These are phyloP conservation scores for Passer montanus DNA, from an alignment of 2,113 vertebrate species.

Conservation along the genomic window DNA sequence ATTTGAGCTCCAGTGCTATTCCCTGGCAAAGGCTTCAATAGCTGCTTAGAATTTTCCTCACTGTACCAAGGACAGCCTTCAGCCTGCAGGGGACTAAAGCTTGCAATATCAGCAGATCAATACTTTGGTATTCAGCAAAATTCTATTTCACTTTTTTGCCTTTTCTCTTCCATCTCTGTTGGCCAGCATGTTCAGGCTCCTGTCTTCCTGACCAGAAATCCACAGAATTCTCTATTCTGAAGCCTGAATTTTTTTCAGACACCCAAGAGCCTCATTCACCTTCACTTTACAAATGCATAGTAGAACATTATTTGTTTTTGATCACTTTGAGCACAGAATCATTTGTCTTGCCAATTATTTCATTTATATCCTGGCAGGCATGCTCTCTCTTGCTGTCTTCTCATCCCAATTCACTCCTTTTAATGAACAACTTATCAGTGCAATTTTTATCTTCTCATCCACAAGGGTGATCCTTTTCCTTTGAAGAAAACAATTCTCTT, in stretches of 20 bases:
- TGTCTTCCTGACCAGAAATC: neutral
- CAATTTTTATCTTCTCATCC: neutral
- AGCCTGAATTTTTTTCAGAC: neutral
- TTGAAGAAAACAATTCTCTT: neutral
- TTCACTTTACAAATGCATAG: neutral
- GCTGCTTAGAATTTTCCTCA: neutral
- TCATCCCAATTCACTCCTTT: neutral
- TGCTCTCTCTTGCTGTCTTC: neutral
- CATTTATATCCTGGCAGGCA: neutral
- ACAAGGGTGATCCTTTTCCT: neutral
- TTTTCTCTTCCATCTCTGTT: neutral
- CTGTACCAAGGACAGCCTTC: neutral
- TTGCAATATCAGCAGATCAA: neutral
- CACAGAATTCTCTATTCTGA: neutral
- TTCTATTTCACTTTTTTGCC: neutral
- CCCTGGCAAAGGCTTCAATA: neutral
- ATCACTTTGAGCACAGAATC: neutral
- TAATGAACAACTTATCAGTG: neutral
- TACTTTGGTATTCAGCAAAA: slow-evolving; percentile 5
- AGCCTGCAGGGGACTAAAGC: neutral
- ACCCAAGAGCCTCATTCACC: neutral
- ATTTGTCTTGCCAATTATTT: neutral
- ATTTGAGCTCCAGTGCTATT: neutral
- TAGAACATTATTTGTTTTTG: neutral
- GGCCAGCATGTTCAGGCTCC: neutral